These are phyloP conservation scores for Strigamia crassipes DNA, from an alignment of 2,888 invertebrate genomes.

Conservation along the genomic window DNA sequence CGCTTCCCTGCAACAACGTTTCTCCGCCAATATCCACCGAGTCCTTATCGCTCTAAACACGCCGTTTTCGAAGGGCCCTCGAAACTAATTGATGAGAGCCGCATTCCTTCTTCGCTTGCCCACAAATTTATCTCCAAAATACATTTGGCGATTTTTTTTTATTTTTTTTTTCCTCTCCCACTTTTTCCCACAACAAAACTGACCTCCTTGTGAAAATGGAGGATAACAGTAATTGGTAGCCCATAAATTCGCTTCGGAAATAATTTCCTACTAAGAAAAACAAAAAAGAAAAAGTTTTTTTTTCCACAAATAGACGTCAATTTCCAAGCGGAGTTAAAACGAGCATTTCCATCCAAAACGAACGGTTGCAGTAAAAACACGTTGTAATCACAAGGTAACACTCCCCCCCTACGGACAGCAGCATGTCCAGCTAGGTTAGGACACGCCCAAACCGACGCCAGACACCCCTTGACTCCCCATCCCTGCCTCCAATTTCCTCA, in stretches of 20 bases:
- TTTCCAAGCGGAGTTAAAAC: background rate
- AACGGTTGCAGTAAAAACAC: constrained; percentile 24
- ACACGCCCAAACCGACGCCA: constrained; percentile 32
- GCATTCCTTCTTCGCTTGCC: constrained; percentile 33
- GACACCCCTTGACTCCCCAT: constrained; percentile 22
- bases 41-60: constrained; percentile 32
- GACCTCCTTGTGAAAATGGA: constrained; percentile 19
- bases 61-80: background rate
- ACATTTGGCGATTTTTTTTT: background rate
- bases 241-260: constrained; percentile 27
- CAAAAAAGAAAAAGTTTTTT: background rate
- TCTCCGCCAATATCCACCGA: background rate
- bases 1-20: background rate
- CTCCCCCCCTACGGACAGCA: constrained; percentile 20
- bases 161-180: too few species aligned
- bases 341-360: background rate
- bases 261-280: background rate
- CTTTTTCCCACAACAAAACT: constrained; percentile 38
- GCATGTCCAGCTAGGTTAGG: constrained; percentile 8
- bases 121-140: constrained; percentile 37
- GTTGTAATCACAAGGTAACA: constrained; percentile 8
- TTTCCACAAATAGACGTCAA: background rate
- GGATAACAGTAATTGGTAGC: constrained; percentile 37
- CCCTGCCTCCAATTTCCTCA: constrained; percentile 10
- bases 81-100: constrained; percentile 40